phyloP scores from a whole-genome alignment of 1,140 invertebrate genomes.

The Ectropis grisescens region DNA sequence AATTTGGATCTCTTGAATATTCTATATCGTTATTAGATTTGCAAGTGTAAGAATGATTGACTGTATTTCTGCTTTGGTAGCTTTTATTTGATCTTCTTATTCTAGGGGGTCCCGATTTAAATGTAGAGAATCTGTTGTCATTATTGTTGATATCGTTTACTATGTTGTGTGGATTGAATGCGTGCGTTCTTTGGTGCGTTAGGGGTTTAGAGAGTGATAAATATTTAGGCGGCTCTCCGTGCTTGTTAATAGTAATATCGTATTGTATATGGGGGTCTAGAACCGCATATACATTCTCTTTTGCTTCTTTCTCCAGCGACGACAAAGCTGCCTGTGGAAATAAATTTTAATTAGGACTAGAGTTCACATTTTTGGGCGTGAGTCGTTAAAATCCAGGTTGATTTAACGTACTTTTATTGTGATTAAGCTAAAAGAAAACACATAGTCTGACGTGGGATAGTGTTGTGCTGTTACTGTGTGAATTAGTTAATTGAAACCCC shows the following conservation, averaged over 20 bases:
- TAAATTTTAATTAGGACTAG: too few species aligned
- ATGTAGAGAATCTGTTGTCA: slow-evolving; percentile 32
- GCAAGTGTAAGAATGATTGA: slow-evolving; percentile 28
- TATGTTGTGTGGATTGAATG: slow-evolving; percentile 43
- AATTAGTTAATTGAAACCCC: too few species aligned
- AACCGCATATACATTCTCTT: slow-evolving; percentile 69
- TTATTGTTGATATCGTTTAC: slow-evolving; percentile 45
- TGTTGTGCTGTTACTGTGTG: too few species aligned
- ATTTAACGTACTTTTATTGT: too few species aligned
- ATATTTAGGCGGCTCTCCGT: slow-evolving; percentile 64
- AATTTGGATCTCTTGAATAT: slow-evolving; percentile 50
- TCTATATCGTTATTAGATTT: slow-evolving; percentile 51
- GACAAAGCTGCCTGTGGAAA: slow-evolving; percentile 45
- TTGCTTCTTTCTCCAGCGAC: slow-evolving; percentile 62
- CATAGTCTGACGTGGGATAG: too few species aligned
- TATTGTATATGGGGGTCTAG: slow-evolving; percentile 68
- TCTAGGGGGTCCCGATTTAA: slow-evolving; percentile 35
- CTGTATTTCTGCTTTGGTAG: slow-evolving; percentile 21
- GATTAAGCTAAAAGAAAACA: too few species aligned
- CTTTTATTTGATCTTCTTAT: slow-evolving; percentile 48
- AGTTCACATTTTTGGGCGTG: too few species aligned
- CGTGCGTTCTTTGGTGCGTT: slow-evolving; percentile 60
- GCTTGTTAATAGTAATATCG: slow-evolving; percentile 66
- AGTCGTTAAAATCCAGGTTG: too few species aligned
- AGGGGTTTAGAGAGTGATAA: slow-evolving; percentile 66